phyloP scores from a whole-genome alignment of 2,888 invertebrate species.

The Acronicta alni region DNA sequence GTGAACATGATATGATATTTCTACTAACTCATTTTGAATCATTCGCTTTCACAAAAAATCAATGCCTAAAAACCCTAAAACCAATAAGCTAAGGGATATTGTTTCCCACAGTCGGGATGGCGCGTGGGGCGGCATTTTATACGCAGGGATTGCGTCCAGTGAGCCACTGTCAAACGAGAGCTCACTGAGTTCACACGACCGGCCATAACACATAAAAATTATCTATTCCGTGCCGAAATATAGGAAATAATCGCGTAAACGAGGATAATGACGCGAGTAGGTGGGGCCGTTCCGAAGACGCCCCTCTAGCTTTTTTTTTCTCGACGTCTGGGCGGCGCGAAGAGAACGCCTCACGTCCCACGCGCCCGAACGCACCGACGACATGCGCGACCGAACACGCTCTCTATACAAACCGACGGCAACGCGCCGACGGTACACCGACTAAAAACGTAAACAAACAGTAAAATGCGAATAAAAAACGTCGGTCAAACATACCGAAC shows the following conservation, averaged over 20 bases:
- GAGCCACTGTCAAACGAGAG: constrained; percentile 85
- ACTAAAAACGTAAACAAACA: constrained; percentile 75
- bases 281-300: constrained; percentile 83
- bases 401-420: constrained; percentile 80
- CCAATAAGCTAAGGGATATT: constrained; percentile 65
- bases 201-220: constrained; percentile 71
- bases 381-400: constrained; percentile 73
- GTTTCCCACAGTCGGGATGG: constrained; percentile 78
- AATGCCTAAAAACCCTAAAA: constrained; percentile 25
- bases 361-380: constrained; percentile 81
- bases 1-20: not conserved
- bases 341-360: constrained; percentile 83
- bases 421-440: constrained; percentile 73
- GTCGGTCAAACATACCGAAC: constrained; percentile 56
- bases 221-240: constrained; percentile 80
- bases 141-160: constrained; percentile 81
- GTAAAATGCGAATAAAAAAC: constrained; percentile 69
- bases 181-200: constrained; percentile 83
- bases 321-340: constrained; percentile 84
- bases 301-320: constrained; percentile 84
- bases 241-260: constrained; percentile 84
- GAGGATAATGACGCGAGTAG: constrained; percentile 86
- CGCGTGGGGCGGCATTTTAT: constrained; percentile 87
- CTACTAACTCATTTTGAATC: not conserved
- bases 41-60: constrained; percentile 13